phyloP scores from a whole-genome alignment of 2,888 invertebrate species.

The Acleris emargana region DNA sequence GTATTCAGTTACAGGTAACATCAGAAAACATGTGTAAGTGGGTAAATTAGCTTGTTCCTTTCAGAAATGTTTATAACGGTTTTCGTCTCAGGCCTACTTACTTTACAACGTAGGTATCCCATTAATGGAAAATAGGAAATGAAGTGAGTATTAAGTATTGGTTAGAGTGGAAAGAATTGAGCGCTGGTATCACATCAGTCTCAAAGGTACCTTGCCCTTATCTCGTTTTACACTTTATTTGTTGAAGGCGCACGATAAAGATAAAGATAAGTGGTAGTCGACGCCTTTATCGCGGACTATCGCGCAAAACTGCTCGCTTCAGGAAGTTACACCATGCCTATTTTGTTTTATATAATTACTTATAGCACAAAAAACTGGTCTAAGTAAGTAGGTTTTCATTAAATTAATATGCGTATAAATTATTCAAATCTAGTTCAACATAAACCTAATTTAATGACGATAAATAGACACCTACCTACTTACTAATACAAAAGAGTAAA shows the following conservation, averaged over 20 bases:
- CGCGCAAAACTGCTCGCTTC: constrained; percentile 69
- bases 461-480: no score
- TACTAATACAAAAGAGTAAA: no score
- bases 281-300: constrained; percentile 72
- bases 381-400: not conserved
- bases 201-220: constrained; percentile 68
- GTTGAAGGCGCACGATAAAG: constrained; percentile 80
- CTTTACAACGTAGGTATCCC: no score
- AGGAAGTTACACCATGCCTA: constrained; percentile 57
- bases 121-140: no score
- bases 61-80: no score
- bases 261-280: constrained; percentile 76
- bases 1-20: no score
- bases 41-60: no score
- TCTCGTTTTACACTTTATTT: constrained; percentile 81
- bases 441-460: no score
- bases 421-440: no score
- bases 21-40: no score
- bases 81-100: no score
- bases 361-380: constrained; percentile 31
- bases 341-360: constrained; percentile 38
- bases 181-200: constrained; percentile 53
- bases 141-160: not conserved
- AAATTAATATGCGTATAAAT: not conserved
- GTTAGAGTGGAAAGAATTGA: constrained; percentile 18